Percentiles rank a stretch among this genome's conserved stretches.
Conservation (phyloP, 2,113 vertebrate genomes). For the Rattus rattus region DNA sequence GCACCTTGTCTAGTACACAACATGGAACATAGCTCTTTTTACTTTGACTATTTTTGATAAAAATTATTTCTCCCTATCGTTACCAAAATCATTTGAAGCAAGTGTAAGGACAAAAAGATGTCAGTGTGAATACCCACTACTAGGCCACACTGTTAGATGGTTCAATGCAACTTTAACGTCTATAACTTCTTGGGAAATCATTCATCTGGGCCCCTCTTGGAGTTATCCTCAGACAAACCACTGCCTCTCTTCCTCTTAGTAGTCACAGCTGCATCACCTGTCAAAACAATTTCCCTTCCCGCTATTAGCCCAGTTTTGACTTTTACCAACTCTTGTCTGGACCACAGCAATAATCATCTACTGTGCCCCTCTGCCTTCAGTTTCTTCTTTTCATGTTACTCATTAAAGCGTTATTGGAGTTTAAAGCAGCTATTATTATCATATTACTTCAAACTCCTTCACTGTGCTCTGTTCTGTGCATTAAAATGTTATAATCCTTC, state of each 20-base stretch:
- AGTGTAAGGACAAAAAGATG: constrained; percentile 27
- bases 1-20: neutral
- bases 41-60: constrained; percentile 50
- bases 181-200: neutral
- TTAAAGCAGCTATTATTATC: constrained; percentile 58
- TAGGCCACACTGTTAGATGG: neutral
- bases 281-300: constrained; percentile 51
- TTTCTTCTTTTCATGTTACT: constrained; percentile 54
- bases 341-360: constrained; percentile 46
- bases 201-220: neutral
- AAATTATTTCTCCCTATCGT: constrained; percentile 51
- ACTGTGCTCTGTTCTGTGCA: constrained; percentile 22
- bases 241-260: neutral
- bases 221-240: neutral
- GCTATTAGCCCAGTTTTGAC: neutral
- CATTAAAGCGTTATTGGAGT: constrained; percentile 44
- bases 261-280: constrained; percentile 38
- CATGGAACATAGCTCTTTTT: constrained; percentile 7
- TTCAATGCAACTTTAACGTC: constrained; percentile 26
- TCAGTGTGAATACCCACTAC: constrained; percentile 5
- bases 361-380: constrained; percentile 23
- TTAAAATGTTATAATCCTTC: neutral
- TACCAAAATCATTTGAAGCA: constrained; percentile 49
- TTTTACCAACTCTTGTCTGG: neutral
- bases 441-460: constrained; percentile 26